Evolutionary conservation across 2,888 invertebrate species (phyloP).

Genomic region (Drosophila histrio): DNA sequence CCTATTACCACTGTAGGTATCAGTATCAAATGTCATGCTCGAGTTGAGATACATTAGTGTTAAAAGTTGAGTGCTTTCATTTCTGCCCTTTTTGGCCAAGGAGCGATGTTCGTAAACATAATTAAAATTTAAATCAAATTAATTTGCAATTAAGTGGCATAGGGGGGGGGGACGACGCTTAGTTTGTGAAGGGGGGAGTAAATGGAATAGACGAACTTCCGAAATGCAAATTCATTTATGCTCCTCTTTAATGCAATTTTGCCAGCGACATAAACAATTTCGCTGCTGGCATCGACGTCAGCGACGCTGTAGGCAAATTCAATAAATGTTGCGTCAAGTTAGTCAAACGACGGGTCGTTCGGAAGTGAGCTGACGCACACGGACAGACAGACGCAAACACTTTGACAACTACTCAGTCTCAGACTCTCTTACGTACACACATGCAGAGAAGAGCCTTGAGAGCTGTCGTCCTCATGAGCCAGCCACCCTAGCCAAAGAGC

Average conservation of each 20-base stretch:
- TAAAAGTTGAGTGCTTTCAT: slow-evolving; percentile 18
- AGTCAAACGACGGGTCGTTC: slow-evolving; percentile 14
- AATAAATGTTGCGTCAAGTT: slow-evolving; percentile 62
- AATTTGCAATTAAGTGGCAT: slow-evolving; percentile 64
- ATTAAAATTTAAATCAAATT: slow-evolving; percentile 72
- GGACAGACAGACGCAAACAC: slow-evolving; percentile 4
- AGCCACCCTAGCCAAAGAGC: slow-evolving; percentile 34
- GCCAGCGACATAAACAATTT: slow-evolving; percentile 37
- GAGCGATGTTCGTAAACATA: slow-evolving; percentile 55
- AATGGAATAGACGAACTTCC: slow-evolving; percentile 25
- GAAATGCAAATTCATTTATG: slow-evolving; percentile 32
- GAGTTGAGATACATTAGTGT: slow-evolving; percentile 1
- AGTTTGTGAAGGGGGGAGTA: neutral
- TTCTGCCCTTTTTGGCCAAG: neutral
- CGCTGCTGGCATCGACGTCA: slow-evolving; percentile 6
- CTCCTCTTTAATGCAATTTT: slow-evolving; percentile 28
- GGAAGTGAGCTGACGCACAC: slow-evolving; percentile 22
- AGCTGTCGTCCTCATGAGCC: slow-evolving; percentile 19
- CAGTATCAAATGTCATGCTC: slow-evolving; percentile 5
- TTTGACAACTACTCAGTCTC: neutral
- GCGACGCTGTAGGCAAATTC: slow-evolving; percentile 47
- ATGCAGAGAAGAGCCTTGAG: slow-evolving; percentile 9
- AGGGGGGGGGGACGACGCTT: neutral
- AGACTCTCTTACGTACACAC: neutral
- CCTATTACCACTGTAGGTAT: slow-evolving; percentile 10